Evolutionary conservation across 2,888 invertebrate species (phyloP).

Genomic region (Dorcus hopei): DNA sequence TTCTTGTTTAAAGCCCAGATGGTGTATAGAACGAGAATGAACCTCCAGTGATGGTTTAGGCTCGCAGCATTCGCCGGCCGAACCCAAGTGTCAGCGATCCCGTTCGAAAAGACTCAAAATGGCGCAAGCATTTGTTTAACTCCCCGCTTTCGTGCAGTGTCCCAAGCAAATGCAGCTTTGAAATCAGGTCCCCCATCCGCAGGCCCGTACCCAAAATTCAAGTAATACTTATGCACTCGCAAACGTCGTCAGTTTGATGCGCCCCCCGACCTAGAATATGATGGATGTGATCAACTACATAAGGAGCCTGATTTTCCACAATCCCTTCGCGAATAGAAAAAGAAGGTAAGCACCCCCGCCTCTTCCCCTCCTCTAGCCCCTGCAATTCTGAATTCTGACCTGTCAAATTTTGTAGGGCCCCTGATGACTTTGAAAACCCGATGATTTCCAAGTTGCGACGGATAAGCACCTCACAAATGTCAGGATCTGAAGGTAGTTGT

Average conservation of each 20-base stretch:
- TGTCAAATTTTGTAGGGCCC: slow-evolving; percentile 11
- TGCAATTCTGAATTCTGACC: not conserved
- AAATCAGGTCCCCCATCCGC: no score
- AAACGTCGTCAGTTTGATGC: not conserved
- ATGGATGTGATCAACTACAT: slow-evolving; percentile 16
- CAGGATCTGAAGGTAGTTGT: slow-evolving; percentile 34
- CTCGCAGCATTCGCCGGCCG: no score
- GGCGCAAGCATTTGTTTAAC: slow-evolving; percentile 19
- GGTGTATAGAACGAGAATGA: no score
- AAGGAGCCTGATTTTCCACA: slow-evolving; percentile 6
- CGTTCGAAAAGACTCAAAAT: slow-evolving; percentile 4
- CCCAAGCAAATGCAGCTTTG: not conserved
- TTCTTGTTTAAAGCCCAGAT: no score
- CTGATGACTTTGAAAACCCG: slow-evolving; percentile 30
- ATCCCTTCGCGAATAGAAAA: not conserved
- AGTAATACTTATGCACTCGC: not conserved
- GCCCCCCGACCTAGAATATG: not conserved
- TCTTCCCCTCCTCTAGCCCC: not conserved
- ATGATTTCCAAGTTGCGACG: slow-evolving; percentile 38
- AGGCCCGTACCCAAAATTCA: not conserved
- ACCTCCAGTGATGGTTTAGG: no score
- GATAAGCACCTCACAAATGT: slow-evolving; percentile 36
- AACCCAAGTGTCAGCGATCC: no score
- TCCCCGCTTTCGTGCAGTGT: slow-evolving; percentile 5
- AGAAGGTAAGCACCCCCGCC: not conserved